Conservation (phyloP, 2,888 invertebrate species). For the Cantharis lateralis region DNA sequence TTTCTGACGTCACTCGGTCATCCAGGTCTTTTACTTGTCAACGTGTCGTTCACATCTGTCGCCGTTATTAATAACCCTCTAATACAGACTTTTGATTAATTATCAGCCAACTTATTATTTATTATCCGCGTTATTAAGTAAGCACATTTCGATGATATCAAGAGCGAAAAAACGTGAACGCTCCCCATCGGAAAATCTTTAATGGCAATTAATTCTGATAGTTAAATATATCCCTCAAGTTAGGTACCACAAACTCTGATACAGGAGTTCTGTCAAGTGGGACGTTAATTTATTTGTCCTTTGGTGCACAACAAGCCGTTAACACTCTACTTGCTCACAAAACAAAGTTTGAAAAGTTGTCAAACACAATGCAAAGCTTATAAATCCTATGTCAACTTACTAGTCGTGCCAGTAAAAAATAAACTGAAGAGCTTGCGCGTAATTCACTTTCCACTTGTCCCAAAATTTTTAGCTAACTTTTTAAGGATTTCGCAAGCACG, state of each 20-base stretch:
- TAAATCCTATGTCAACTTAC: slow-evolving; percentile 23
- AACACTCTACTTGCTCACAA: slow-evolving; percentile 28
- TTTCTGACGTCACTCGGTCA: slow-evolving; percentile 23
- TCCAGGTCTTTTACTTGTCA: slow-evolving; percentile 29
- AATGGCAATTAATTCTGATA: slow-evolving; percentile 11
- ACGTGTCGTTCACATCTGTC: slow-evolving; percentile 22
- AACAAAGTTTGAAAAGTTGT: slow-evolving; percentile 33
- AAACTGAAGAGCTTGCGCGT: neutral
- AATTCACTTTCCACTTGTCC: neutral
- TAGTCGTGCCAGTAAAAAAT: neutral
- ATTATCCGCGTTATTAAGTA: slow-evolving; percentile 21
- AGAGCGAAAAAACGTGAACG: neutral
- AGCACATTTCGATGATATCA: neutral
- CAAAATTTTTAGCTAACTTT: neutral
- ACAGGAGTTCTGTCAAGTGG: slow-evolving; percentile 22
- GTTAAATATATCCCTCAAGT: slow-evolving; percentile 17
- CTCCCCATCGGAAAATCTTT: neutral
- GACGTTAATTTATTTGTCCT: slow-evolving; percentile 32
- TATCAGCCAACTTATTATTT: slow-evolving; percentile 18
- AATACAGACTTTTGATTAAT: slow-evolving; percentile 24
- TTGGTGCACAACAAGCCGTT: slow-evolving; percentile 24
- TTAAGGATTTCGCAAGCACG: neutral
- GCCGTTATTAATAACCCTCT: slow-evolving; percentile 23
- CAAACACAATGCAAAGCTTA: slow-evolving; percentile 28
- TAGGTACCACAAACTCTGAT: slow-evolving; percentile 15